Evolutionary conservation across 2,113 vertebrate species (phyloP).

Genomic region (Megaptera novaeangliae): DNA sequence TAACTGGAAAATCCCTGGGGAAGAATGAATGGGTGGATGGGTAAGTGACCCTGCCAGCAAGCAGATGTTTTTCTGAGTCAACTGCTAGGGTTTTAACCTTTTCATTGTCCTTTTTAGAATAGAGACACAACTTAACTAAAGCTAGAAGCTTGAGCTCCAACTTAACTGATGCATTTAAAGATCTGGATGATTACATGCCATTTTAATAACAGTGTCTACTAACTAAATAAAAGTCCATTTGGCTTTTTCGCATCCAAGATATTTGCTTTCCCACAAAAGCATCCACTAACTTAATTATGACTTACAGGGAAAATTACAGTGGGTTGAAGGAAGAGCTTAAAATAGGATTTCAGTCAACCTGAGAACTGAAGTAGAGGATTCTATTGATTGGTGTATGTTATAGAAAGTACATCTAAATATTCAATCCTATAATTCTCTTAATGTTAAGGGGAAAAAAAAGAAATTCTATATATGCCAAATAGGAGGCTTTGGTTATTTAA

Average conservation of each 20-base stretch:
- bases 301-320: conserved; percentile 7
- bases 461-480: not conserved
- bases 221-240: not conserved
- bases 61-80: not conserved
- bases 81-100: not conserved
- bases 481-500: not conserved
- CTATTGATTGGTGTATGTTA: not conserved
- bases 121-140: not conserved
- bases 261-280: conserved; percentile 35
- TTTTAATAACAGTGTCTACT: not conserved
- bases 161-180: not conserved
- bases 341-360: conserved; percentile 38
- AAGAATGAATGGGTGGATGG: not conserved
- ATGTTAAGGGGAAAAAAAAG: not conserved
- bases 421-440: conserved; percentile 14
- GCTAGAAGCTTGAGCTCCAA: not conserved
- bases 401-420: not conserved
- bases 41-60: not conserved
- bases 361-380: not conserved
- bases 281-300: conserved; percentile 15
- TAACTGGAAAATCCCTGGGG: not conserved
- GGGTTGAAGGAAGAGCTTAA: not conserved
- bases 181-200: not conserved
- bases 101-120: not conserved
- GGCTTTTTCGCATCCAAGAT: not conserved